phyloP scores from a whole-genome alignment of 2,113 vertebrate genomes.

The Epinephelus moara region DNA sequence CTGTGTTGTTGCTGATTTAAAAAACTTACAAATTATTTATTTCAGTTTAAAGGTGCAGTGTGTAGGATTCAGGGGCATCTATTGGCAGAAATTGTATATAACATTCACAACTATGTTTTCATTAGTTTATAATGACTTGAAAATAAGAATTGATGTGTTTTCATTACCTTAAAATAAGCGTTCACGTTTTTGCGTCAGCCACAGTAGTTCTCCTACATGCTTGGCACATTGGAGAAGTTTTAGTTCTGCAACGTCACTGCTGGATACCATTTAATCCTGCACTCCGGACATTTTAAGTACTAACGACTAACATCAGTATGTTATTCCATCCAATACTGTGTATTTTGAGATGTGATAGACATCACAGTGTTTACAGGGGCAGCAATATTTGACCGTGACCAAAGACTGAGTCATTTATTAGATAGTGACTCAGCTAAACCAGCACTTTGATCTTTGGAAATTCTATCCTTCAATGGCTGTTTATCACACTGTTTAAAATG shows the following conservation, averaged over 20 bases:
- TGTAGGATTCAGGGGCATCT: too few species aligned
- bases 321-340: neutral
- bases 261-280: too few species aligned
- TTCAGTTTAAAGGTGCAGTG: neutral
- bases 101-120: too few species aligned
- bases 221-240: too few species aligned
- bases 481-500: conserved; percentile 34
- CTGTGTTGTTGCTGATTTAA: neutral
- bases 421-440: conserved; percentile 4
- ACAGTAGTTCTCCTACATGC: too few species aligned
- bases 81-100: too few species aligned
- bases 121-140: too few species aligned
- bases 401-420: conserved; percentile 21
- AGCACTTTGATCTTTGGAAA: conserved; percentile 13
- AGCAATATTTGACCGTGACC: neutral
- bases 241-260: too few species aligned
- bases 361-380: neutral
- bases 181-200: too few species aligned
- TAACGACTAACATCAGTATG: neutral
- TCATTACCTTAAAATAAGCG: too few species aligned
- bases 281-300: too few species aligned
- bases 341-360: neutral
- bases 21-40: neutral
- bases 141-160: too few species aligned
- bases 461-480: conserved; percentile 8